phyloP scores from a whole-genome alignment of 1,140 invertebrate species.

The Sinonovacula constricta region DNA sequence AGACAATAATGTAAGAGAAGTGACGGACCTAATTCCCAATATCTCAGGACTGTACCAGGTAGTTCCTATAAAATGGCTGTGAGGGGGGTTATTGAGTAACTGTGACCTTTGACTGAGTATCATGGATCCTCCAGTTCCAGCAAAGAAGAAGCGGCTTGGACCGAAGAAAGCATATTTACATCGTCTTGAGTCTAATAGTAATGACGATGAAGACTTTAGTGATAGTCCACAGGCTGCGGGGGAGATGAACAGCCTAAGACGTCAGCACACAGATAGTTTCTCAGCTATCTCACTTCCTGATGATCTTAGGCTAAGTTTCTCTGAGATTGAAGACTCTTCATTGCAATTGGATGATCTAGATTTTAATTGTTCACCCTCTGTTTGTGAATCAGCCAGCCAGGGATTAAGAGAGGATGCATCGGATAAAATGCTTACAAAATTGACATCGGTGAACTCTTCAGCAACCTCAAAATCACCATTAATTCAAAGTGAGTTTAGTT shows the following conservation, averaged over 20 bases:
- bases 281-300: slow-evolving; percentile 42
- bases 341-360: slow-evolving; percentile 37
- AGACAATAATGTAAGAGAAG: too few relatives aligned
- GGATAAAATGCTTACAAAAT: too few relatives aligned
- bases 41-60: too few relatives aligned
- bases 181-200: not conserved
- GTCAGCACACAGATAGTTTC: slow-evolving; percentile 16
- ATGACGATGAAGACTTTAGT: not conserved
- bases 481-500: too few relatives aligned
- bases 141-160: not conserved
- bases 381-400: too few relatives aligned
- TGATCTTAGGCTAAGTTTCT: slow-evolving; percentile 38
- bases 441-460: too few relatives aligned
- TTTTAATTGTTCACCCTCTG: slow-evolving; percentile 1
- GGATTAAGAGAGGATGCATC: too few relatives aligned
- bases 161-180: slow-evolving; percentile 33
- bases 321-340: slow-evolving; percentile 36
- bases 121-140: not conserved
- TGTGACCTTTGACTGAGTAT: too few relatives aligned
- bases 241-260: not conserved
- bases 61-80: too few relatives aligned
- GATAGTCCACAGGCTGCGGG: not conserved
- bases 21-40: too few relatives aligned
- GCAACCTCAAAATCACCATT: too few relatives aligned
- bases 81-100: too few relatives aligned